phyloP scores from a whole-genome alignment of 2,113 vertebrate species.

The Condylura cristata region DNA sequence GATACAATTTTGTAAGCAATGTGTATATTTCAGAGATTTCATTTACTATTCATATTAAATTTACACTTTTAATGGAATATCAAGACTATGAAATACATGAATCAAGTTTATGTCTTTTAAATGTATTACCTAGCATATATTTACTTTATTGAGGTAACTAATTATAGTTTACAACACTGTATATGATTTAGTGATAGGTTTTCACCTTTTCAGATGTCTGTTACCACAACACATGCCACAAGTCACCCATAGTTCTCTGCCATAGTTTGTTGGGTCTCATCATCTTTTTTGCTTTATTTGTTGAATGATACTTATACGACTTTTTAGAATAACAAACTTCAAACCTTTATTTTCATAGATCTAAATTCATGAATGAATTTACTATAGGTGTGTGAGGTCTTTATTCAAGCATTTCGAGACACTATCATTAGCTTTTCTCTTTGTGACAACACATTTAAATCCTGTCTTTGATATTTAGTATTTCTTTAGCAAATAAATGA shows the following conservation, averaged over 20 bases:
- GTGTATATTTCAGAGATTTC: conserved; percentile 68
- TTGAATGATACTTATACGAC: neutral
- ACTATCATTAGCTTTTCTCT: neutral
- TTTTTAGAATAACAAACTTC: neutral
- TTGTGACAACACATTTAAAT: neutral
- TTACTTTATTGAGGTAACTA: too few species aligned
- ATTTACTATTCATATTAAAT: conserved; percentile 24
- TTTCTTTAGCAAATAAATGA: neutral
- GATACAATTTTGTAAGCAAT: conserved; percentile 53
- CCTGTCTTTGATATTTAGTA: neutral
- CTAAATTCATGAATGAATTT: neutral
- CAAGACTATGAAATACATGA: neutral
- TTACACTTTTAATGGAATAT: conserved; percentile 55
- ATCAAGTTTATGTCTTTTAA: neutral
- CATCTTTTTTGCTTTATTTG: neutral
- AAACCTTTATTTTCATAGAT: neutral
- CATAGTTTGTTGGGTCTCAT: too few species aligned
- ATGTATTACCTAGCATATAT: too few species aligned
- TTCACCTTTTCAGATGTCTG: too few species aligned
- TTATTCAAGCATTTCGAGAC: neutral
- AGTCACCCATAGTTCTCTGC: too few species aligned
- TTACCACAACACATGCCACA: too few species aligned
- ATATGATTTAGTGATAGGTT: too few species aligned
- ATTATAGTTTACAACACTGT: too few species aligned
- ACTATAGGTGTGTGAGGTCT: neutral